Evolutionary conservation across 2,113 vertebrate species (phyloP), one percentile per base, ranked within the genome.

Genomic region (Aptenodytes patagonicus): DNA sequence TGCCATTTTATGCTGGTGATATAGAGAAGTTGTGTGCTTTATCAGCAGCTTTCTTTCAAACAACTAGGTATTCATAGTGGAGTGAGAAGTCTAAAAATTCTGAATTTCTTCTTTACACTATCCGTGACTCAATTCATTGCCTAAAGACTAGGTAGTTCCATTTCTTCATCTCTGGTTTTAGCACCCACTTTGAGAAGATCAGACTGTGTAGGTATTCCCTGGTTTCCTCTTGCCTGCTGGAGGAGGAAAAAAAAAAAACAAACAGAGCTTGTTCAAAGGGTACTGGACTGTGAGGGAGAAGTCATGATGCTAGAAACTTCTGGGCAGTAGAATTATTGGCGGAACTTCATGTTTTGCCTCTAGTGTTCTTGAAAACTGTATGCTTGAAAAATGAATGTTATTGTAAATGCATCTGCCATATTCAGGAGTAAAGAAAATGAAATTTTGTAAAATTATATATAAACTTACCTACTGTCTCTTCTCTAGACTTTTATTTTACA

Each of bases 321-420:
- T 66, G 44, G n/a, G 54, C 20, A 49, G 61, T 31, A 66, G 31
- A 57, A 54, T 38, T 71, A 36, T 20, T 54, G 66, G 11, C 6
- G 10, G 17, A 75, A 47, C 32, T 82, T 89, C 1, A 15, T 18
- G 13, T 77, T 86, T 85, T 83, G 24, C 4, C 3, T 49, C 25
- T 28, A 31, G 7, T 54, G 12, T 69, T 86, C 57, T 36, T 52
- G 31, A 76, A 78, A 78, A 69, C n/a, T 7, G 1, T 55, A 31
- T 76, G 10, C 32, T 80, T 60, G 34, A 64, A 49, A 60, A 73
- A 44, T 72, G 4, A 71, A 6, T 76, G 18, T 8, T 47, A 2
- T 3, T 12, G 21, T 57, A 66, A 87, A 70, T 3, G 0, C 0
- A 2, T 51, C 28, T 73, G 25, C 60, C 5, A 0, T 79, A 13